A percentile compares a stretch with the other conserved stretches of the same genome.
Evolutionary conservation across 2,888 invertebrate genomes (phyloP).

Genomic region (Autographa pulchrina): DNA sequence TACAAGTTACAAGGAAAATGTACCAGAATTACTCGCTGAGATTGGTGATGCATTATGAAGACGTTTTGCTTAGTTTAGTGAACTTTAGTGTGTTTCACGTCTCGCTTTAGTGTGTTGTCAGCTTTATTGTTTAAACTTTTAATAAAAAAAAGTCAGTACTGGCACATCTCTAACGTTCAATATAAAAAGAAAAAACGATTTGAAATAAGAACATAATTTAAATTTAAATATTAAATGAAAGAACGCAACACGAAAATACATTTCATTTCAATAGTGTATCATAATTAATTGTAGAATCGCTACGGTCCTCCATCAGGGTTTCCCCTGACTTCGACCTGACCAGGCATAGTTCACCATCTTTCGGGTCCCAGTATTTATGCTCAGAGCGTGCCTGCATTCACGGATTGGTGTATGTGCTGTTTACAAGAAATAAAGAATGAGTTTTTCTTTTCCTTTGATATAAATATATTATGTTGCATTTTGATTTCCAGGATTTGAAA

Average conservation of each 20-base stretch:
- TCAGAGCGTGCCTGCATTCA: too few relatives aligned
- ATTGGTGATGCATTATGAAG: conserved; percentile 63
- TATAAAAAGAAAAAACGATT: background rate
- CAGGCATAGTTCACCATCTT: too few relatives aligned
- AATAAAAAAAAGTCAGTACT: background rate
- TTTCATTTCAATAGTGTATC: background rate
- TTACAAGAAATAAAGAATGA: too few relatives aligned
- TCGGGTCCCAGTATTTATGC: too few relatives aligned
- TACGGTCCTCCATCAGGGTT: too few relatives aligned
- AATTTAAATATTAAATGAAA: background rate
- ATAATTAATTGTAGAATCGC: too few relatives aligned
- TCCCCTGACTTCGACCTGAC: too few relatives aligned
- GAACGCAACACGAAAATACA: background rate
- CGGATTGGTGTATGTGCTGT: too few relatives aligned
- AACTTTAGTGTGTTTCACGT: background rate
- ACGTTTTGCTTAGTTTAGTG: conserved; percentile 36
- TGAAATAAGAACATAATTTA: background rate
- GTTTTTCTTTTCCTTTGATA: too few relatives aligned
- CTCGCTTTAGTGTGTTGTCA: background rate
- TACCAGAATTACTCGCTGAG: conserved; percentile 60
- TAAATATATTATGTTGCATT: too few relatives aligned
- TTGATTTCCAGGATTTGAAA: too few relatives aligned
- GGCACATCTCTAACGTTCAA: background rate
- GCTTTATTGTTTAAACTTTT: background rate
- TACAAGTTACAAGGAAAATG: conserved; percentile 49